phyloP scores from a whole-genome alignment of 2,113 vertebrate genomes.

The Sturnira hondurensis region DNA sequence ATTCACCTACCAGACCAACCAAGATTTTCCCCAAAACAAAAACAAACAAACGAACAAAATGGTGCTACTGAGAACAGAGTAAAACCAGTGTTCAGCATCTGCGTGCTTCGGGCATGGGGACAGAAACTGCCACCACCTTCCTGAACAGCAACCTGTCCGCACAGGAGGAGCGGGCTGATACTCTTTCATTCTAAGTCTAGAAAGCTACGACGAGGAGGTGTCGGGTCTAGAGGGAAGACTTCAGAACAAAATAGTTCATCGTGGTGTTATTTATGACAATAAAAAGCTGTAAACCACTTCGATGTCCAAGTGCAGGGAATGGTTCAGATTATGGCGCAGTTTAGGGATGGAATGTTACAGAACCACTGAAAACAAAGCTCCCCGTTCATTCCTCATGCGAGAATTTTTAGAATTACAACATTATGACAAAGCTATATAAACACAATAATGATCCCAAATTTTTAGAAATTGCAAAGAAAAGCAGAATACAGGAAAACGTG shows the following conservation, averaged over 20 bases:
- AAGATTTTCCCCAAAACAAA: neutral
- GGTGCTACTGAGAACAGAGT: too few relatives aligned
- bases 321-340: neutral
- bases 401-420: neutral
- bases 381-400: neutral
- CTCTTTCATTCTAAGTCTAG: neutral
- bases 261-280: neutral
- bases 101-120: fast-evolving
- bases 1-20: neutral
- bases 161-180: fast-evolving
- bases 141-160: neutral
- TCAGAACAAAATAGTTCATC: neutral
- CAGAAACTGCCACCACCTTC: neutral
- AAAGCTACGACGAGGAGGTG: neutral
- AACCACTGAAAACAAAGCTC: neutral
- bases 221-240: neutral
- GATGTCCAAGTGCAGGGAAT: neutral
- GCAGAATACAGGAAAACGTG: neutral
- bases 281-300: neutral
- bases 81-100: fast-evolving
- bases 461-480: neutral
- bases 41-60: neutral
- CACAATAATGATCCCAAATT: neutral
- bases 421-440: neutral
- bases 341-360: neutral